Conservation (phyloP, 2,888 invertebrate species). For the Chaetogeoica ovagalla region DNA sequence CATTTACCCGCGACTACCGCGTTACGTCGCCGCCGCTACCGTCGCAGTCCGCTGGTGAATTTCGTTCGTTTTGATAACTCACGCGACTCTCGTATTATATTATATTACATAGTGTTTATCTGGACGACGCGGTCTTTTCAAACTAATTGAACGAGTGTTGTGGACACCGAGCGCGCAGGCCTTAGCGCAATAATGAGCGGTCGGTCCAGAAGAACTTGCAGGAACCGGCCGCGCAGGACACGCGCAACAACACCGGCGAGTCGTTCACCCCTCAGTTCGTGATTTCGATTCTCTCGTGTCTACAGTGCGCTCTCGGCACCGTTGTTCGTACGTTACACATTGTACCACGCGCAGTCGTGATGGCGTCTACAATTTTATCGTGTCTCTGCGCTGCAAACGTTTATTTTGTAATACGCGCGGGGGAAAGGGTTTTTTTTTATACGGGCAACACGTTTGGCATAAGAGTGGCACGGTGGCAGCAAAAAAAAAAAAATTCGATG, state of each 20-base stretch:
- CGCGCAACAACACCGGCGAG: conserved; percentile 14
- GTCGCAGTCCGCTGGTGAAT: not conserved
- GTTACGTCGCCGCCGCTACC: conserved; percentile 30
- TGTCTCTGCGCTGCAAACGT: not conserved
- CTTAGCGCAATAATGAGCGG: too few species aligned
- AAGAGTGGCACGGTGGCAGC: too few species aligned
- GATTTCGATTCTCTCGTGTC: conserved; percentile 11
- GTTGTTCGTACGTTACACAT: not conserved
- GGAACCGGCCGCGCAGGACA: not conserved
- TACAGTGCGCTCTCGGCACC: not conserved
- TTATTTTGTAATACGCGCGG: too few species aligned
- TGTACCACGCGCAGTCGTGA: conserved; percentile 4
- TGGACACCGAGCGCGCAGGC: too few species aligned
- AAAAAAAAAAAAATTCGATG: too few species aligned
- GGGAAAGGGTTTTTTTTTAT: too few species aligned
- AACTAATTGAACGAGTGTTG: too few species aligned
- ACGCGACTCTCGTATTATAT: conserved; percentile 18
- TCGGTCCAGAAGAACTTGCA: too few species aligned
- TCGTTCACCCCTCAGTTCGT: conserved; percentile 47
- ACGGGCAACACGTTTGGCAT: too few species aligned
- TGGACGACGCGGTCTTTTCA: too few species aligned
- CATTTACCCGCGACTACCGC: not conserved
- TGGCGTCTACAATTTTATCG: not conserved
- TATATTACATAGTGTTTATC: too few species aligned
- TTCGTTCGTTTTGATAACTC: conserved; percentile 13